phyloP scores from a whole-genome alignment of 92 coral and sea anemone species.

The Hydrozoanthus gracilis region DNA sequence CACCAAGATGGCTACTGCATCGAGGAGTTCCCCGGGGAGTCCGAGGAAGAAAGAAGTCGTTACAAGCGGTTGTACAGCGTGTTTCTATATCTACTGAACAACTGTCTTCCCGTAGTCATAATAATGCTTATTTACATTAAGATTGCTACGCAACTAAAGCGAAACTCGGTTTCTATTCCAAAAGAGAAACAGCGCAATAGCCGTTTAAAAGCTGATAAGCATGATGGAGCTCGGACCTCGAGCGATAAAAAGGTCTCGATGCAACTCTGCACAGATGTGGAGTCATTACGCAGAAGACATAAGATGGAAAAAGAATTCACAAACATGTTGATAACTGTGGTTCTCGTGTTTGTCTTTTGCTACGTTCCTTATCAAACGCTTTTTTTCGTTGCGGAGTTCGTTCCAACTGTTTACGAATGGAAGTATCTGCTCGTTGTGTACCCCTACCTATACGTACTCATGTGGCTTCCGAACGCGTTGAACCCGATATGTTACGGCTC shows the following conservation, averaged over 20 bases:
- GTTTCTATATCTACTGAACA: conserved; percentile 72
- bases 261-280: conserved; percentile 49
- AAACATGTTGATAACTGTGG: conserved; percentile 79
- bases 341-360: conserved; percentile 72
- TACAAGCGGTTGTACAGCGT: conserved; percentile 57
- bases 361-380: conserved; percentile 84
- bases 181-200: conserved; percentile 38
- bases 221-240: neutral
- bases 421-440: conserved; percentile 60
- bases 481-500: conserved; percentile 87
- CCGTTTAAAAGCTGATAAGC: neutral
- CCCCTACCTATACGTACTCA: conserved; percentile 72
- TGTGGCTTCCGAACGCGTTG: conserved; percentile 92
- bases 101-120: conserved; percentile 66
- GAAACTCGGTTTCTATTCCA: conserved; percentile 61
- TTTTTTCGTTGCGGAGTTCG: conserved; percentile 55
- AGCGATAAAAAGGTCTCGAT: conserved; percentile 34
- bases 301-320: conserved; percentile 80
- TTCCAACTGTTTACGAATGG: conserved; percentile 48
- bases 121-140: conserved; percentile 67
- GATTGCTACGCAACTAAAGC: conserved; percentile 70
- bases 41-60: conserved; percentile 40
- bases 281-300: conserved; percentile 62
- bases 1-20: conserved; percentile 8
- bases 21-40: conserved; percentile 76